Base-by-base conservation (phyloP, 2,888 invertebrate species). In the Spodoptera picta region DNA sequence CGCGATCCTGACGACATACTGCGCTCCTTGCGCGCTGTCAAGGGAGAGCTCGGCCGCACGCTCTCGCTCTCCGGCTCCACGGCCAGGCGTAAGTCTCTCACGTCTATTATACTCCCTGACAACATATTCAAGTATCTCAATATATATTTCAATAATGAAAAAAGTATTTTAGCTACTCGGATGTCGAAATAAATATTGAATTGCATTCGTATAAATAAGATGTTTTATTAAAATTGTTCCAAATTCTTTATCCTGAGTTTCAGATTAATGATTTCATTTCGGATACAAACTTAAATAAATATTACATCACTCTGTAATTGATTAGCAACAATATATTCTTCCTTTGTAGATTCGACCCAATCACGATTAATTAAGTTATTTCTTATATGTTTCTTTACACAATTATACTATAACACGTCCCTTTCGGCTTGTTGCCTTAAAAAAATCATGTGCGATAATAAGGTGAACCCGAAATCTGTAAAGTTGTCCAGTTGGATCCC, bases 1-100 rank as follows among this genome's bases (percentile, higher is more conserved):
- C 96, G 97, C 79, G 97, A 98, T 91, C 97, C 97, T 1, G 98
- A 98, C 87, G 98, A 98, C 91, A 97, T 98, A 81, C 90, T 98
- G 73, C 97, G 97, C 80, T 97, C 96, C 36, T 91, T 98, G 78
- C 98, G 97, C 85, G 96, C 97, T 63, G 97, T 97, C 73, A 97
- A 97, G 86, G 97, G 97, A 55, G 97, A 98, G 87, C 95, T 98
- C 49, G 97, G 97, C 59, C 95, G 98, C 64, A 97, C 97, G 59
- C 97, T 97, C 95, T 98, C 98, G 84, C 95, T 98, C 77, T 96
- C 97, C 73, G 96, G 96, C 56, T 95, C 96, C 73, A 95, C 95
- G 81, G 96, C 97, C 81, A 95, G 97, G 95, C 96, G 97, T 97
- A 95, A 97, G 97, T 97, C 43, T 11, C 5, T 43, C 9, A 9